Conservation (phyloP, 2,113 vertebrate species). For the Tringa solitaria region DNA sequence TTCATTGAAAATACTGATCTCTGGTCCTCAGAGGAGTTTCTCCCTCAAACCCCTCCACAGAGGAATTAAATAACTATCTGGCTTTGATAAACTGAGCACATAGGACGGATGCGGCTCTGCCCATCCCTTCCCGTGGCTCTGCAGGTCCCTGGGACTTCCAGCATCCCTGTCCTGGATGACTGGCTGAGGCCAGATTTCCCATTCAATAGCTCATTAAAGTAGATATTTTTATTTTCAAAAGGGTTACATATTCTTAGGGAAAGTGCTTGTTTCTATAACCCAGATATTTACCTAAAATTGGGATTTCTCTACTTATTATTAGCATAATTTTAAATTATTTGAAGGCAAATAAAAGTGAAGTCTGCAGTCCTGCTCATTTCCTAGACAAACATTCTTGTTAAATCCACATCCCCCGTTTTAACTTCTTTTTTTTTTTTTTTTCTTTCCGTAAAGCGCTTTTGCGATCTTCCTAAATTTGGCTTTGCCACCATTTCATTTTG, state of each 20-base stretch:
- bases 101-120: not conserved
- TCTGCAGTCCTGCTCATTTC: not conserved
- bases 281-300: not conserved
- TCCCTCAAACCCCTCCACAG: not conserved
- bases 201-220: not conserved
- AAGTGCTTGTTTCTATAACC: not conserved
- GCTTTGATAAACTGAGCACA: not conserved
- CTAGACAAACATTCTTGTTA: conserved; percentile 30
- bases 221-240: not conserved
- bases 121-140: not conserved
- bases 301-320: not conserved
- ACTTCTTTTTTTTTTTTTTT: not conserved
- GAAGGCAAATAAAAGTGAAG: not conserved
- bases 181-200: not conserved
- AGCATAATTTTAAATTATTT: not conserved
- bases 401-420: conserved; percentile 22
- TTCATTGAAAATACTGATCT: not conserved
- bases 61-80: accelerated
- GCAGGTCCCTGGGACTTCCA: not conserved
- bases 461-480: conserved; percentile 38
- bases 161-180: not conserved
- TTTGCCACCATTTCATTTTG: conserved; percentile 50
- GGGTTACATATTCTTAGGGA: not conserved
- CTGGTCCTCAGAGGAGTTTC: not conserved
- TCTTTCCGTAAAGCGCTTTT: not conserved